phyloP scores from a whole-genome alignment of 2,113 vertebrate genomes.

The Phyllostomus hastatus region DNA sequence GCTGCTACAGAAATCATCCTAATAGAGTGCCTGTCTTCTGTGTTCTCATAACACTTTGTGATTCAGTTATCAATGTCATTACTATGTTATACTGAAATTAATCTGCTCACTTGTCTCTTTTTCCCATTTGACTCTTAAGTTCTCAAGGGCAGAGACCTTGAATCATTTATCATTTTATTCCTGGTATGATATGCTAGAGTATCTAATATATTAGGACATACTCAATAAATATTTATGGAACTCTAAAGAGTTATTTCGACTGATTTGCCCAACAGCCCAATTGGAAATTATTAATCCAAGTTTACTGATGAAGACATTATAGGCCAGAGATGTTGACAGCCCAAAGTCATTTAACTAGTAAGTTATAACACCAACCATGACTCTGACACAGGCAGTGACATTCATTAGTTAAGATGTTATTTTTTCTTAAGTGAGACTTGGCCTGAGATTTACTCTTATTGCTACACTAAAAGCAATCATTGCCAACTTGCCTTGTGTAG shows the following conservation, averaged over 20 bases:
- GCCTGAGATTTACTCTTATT: background rate
- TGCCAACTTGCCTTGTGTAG: background rate
- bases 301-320: background rate
- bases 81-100: background rate
- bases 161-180: background rate
- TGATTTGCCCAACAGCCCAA: background rate
- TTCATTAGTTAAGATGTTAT: background rate
- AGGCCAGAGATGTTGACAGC: background rate
- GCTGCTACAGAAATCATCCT: background rate
- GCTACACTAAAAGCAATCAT: background rate
- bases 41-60: background rate
- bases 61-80: background rate
- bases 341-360: background rate
- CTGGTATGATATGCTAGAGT: background rate
- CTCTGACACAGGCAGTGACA: background rate
- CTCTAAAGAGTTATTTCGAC: background rate
- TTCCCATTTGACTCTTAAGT: background rate
- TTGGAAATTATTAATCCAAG: background rate
- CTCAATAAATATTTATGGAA: constrained; percentile 37
- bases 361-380: background rate
- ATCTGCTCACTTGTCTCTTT: background rate
- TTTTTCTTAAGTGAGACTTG: background rate
- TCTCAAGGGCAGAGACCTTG: constrained; percentile 27
- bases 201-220: background rate
- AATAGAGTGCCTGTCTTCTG: background rate